These are phyloP conservation scores for Marasmarcha lunaedactyla DNA, from an alignment of 2,888 invertebrate genomes.

Conservation along the genomic window DNA sequence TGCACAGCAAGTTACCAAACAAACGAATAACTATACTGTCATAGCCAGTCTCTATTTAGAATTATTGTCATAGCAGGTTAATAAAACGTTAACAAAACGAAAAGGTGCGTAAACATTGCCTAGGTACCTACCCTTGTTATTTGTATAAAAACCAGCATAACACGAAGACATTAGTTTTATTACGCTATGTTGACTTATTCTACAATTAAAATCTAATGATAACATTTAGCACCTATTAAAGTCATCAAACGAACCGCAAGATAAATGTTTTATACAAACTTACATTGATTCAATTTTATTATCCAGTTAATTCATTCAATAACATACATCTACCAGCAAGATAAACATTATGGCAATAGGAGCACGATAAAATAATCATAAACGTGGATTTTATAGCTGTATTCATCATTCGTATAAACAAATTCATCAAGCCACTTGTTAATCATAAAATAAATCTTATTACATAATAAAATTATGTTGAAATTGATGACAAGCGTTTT, in stretches of 20 bases:
- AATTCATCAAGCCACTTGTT: slow-evolving; percentile 70
- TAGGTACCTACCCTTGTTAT: too few relatives aligned
- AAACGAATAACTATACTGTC: too few relatives aligned
- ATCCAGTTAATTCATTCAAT: slow-evolving; percentile 31
- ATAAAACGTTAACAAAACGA: too few relatives aligned
- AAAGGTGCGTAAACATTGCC: too few relatives aligned
- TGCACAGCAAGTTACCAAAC: too few relatives aligned
- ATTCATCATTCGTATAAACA: slow-evolving; percentile 64
- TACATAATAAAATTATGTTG: slow-evolving; percentile 67
- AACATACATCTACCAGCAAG: slow-evolving; percentile 38
- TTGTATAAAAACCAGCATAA: too few relatives aligned
- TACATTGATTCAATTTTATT: slow-evolving; percentile 33
- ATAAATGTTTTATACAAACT: neutral
- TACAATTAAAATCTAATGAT: too few relatives aligned
- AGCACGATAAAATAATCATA: slow-evolving; percentile 54
- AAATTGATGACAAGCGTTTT: slow-evolving; percentile 71
- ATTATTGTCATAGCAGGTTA: too few relatives aligned
- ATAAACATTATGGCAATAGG: slow-evolving; percentile 48
- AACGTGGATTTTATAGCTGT: slow-evolving; percentile 60
- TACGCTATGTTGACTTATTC: too few relatives aligned
- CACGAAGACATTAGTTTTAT: too few relatives aligned
- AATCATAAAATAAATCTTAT: slow-evolving; percentile 71
- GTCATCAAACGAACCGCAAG: neutral
- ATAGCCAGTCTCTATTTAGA: too few relatives aligned
- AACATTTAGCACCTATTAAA: neutral